A percentile compares a stretch with the other conserved stretches of the same genome.
Conservation (phyloP, 2,888 invertebrate species). For the Chalcosyrphus nemorum region DNA sequence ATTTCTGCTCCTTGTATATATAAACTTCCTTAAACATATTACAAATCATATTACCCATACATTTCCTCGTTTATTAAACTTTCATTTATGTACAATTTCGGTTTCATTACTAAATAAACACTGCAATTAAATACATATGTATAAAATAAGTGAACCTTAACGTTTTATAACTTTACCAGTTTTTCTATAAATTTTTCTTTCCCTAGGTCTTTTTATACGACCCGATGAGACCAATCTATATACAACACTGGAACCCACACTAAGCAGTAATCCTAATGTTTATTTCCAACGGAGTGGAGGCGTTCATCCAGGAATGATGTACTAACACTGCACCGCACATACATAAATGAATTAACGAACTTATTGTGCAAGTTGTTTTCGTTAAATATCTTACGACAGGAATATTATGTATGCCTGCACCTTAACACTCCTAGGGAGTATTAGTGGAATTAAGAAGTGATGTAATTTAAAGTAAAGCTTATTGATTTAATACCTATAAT, state of each 20-base stretch:
- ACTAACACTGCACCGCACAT: slow-evolving; percentile 83
- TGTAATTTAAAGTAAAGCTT: slow-evolving; percentile 37
- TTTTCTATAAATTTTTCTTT: not conserved
- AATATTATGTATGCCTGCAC: slow-evolving; percentile 15
- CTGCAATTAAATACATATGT: slow-evolving; percentile 12
- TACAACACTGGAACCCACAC: slow-evolving; percentile 91
- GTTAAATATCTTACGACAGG: not conserved
- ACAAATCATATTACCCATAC: not conserved
- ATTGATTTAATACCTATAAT: slow-evolving; percentile 1
- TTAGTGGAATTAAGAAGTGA: slow-evolving; percentile 30
- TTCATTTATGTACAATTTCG: not conserved
- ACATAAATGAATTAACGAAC: slow-evolving; percentile 30
- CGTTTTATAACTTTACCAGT: not conserved
- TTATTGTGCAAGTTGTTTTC: slow-evolving; percentile 44
- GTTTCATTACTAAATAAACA: not conserved
- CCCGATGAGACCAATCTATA: slow-evolving; percentile 92
- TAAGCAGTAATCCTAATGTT: slow-evolving; percentile 95
- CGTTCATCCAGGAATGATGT: slow-evolving; percentile 95
- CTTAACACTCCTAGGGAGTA: slow-evolving; percentile 66
- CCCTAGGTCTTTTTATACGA: slow-evolving; percentile 88
- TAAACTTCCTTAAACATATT: not conserved
- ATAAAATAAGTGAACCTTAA: not conserved
- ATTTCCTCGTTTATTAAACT: not conserved
- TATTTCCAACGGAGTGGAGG: slow-evolving; percentile 92
- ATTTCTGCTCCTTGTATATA: too few species aligned